Percentiles rank a stretch among this genome's conserved stretches.
Conservation (phyloP, 1,140 invertebrate species). For the Heliconius hewitsoni region DNA sequence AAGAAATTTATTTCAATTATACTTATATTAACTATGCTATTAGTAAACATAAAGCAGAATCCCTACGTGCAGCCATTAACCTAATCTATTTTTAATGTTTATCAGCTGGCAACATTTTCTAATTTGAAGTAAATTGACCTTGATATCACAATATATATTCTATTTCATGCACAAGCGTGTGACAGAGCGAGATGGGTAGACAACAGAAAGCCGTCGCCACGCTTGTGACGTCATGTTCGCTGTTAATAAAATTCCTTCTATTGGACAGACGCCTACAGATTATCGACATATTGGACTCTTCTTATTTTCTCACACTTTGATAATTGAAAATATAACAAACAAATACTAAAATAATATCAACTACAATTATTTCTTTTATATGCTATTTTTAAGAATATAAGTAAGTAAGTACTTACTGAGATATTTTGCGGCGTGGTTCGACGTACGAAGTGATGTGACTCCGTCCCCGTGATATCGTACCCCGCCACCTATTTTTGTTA, state of each 20-base stretch:
- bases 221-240: constrained; percentile 31
- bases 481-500: background rate
- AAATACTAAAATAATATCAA: background rate
- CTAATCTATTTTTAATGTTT: constrained; percentile 27
- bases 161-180: constrained; percentile 4
- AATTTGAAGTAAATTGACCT: constrained; percentile 29
- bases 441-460: constrained; percentile 3
- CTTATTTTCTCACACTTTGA: constrained; percentile 22
- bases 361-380: background rate
- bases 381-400: background rate
- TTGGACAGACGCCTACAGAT: constrained; percentile 30
- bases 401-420: constrained; percentile 13
- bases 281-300: constrained; percentile 22
- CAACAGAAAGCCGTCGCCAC: constrained; percentile 20
- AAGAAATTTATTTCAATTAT: background rate
- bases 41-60: constrained; percentile 1
- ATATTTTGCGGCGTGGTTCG: background rate
- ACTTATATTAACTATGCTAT: background rate
- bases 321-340: constrained; percentile 14
- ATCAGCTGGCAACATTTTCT: constrained; percentile 32
- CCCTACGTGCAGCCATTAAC: constrained; percentile 4
- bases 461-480: background rate
- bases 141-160: constrained; percentile 26
- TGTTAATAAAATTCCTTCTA: constrained; percentile 34
- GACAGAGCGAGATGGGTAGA: constrained; percentile 27